A percentile compares a stretch with the other conserved stretches of the same genome.
Evolutionary conservation across 2,888 invertebrate genomes (phyloP).

Genomic region (Oscheius sp.): DNA sequence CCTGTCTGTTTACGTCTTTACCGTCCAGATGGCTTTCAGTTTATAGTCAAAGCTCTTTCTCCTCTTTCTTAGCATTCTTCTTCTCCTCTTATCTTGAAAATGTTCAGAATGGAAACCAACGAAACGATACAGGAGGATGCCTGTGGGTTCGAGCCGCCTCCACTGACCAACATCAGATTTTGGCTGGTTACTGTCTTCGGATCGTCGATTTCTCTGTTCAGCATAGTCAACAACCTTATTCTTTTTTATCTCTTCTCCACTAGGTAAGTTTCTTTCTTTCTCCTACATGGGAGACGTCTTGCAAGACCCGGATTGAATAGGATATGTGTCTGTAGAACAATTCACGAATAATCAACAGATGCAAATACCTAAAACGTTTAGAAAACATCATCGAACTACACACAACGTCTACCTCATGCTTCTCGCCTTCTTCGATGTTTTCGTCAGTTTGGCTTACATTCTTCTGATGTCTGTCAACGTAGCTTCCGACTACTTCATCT

Average conservation of each 20-base stretch:
- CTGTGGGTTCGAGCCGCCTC: constrained; percentile 52
- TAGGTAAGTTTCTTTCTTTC: constrained; percentile 38
- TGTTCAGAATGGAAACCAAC: constrained; percentile 24
- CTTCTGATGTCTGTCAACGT: constrained; percentile 70
- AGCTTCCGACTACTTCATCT: constrained; percentile 62
- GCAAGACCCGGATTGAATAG: too few species aligned
- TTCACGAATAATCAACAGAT: too few species aligned
- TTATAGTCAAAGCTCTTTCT: background rate
- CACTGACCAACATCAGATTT: constrained; percentile 57
- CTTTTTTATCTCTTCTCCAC: constrained; percentile 64
- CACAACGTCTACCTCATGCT: constrained; percentile 70
- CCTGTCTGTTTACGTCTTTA: too few species aligned
- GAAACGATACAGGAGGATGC: constrained; percentile 1
- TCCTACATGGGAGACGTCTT: too few species aligned
- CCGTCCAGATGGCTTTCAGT: background rate
- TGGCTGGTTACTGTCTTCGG: constrained; percentile 69
- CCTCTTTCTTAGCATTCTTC: background rate
- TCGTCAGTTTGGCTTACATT: constrained; percentile 67
- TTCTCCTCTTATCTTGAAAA: background rate
- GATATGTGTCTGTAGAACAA: too few species aligned
- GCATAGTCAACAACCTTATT: constrained; percentile 66
- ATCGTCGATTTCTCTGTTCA: constrained; percentile 60
- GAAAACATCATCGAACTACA: constrained; percentile 52
- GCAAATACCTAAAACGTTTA: constrained; percentile 11
- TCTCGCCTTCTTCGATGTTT: constrained; percentile 70